Evolutionary conservation across 1,140 invertebrate species (phyloP).

Genomic region (Callitettix versicolor): DNA sequence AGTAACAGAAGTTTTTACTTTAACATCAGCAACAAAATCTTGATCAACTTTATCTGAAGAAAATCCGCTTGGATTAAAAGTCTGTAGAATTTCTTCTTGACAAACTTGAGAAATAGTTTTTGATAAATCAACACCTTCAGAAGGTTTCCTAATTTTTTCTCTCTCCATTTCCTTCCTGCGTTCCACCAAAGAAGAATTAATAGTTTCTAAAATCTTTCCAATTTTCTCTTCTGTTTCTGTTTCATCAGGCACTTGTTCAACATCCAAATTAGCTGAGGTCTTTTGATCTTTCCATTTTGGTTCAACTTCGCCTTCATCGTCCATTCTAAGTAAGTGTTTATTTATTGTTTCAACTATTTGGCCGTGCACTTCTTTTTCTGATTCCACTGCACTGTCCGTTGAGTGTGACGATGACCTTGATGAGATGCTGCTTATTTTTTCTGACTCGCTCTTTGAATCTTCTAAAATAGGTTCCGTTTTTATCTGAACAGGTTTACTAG

Average conservation of each 20-base stretch:
- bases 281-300: conserved; percentile 12
- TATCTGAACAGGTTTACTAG: conserved; percentile 2
- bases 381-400: conserved; percentile 2
- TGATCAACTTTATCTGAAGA: not conserved
- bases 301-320: conserved; percentile 29
- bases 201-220: conserved; percentile 22
- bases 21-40: not conserved
- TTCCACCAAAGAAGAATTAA: conserved; percentile 23
- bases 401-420: not conserved
- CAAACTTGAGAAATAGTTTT: conserved; percentile 19
- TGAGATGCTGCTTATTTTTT: conserved; percentile 21
- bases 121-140: conserved; percentile 16
- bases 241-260: conserved; percentile 19
- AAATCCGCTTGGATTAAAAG: conserved; percentile 9
- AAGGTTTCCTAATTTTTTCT: conserved; percentile 6
- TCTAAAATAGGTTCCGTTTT: conserved; percentile 8
- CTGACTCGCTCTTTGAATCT: conserved; percentile 23
- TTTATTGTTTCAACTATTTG: conserved; percentile 33
- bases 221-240: conserved; percentile 16
- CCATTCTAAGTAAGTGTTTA: conserved; percentile 26
- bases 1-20: not conserved
- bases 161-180: conserved; percentile 16
- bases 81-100: conserved; percentile 14
- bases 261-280: conserved; percentile 18
- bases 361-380: conserved; percentile 22